Percentiles rank a stretch among this genome's conserved stretches.
Conservation (phyloP, 2,113 vertebrate genomes). For the Rhynchomys soricoides region DNA sequence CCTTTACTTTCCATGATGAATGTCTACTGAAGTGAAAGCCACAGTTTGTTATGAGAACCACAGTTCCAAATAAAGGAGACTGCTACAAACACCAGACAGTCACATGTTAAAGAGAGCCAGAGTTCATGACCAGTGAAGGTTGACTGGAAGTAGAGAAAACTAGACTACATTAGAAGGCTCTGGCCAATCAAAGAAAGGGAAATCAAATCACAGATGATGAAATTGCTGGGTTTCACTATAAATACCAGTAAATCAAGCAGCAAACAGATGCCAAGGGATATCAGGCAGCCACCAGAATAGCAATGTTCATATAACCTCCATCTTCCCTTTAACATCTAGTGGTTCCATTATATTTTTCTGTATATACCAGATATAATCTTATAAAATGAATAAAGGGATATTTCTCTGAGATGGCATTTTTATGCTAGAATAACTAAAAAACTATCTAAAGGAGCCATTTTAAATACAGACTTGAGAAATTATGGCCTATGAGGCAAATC, state of each 20-base stretch:
- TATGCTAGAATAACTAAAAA: not conserved
- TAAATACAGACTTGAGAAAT: slow-evolving; percentile 19
- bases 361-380: not conserved
- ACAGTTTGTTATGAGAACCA: not conserved
- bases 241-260: not conserved
- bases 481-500: not conserved
- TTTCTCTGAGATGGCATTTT: not conserved
- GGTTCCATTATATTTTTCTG: not conserved
- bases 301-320: not conserved
- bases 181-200: not conserved
- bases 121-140: not conserved
- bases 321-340: not conserved
- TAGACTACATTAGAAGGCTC: not conserved
- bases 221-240: slow-evolving; percentile 5
- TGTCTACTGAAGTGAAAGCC: not conserved
- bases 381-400: not conserved
- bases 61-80: not conserved
- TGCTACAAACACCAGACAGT: not conserved
- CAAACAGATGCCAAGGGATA: not conserved
- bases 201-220: not conserved
- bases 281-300: not conserved
- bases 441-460: not conserved
- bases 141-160: not conserved
- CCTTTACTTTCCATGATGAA: not conserved
- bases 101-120: not conserved